Evolutionary conservation across 92 coral and sea anemone species (phyloP).

Genomic region (Anthopleura xanthogrammica): DNA sequence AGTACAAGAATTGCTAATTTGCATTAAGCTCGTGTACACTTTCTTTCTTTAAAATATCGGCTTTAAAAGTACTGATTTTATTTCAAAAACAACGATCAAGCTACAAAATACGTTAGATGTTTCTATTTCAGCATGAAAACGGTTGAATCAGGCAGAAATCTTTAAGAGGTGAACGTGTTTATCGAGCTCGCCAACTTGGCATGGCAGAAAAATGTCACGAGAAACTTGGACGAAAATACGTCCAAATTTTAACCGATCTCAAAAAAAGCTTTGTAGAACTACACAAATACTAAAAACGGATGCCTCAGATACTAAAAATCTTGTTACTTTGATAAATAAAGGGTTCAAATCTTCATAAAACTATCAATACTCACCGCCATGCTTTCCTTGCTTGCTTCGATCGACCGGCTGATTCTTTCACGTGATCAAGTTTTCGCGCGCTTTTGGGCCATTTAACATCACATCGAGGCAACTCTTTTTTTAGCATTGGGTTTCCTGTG

Average conservation of each 20-base stretch:
- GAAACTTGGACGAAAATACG: not conserved
- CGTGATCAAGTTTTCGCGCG: constrained; percentile 99
- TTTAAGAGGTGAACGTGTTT: not conserved
- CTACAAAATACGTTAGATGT: not conserved
- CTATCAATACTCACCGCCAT: constrained; percentile 82
- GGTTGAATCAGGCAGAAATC: not conserved
- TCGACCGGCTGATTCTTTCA: constrained; percentile 74
- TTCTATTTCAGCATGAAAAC: not conserved
- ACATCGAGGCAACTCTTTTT: constrained; percentile 42
- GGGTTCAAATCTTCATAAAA: not conserved
- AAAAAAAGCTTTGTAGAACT: not conserved
- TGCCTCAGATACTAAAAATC: not conserved
- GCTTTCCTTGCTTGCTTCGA: constrained; percentile 42
- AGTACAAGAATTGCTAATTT: not conserved
- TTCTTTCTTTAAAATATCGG: not conserved
- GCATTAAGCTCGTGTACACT: not conserved
- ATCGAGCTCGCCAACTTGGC: not conserved
- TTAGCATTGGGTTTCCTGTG: not conserved
- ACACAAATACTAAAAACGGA: not conserved
- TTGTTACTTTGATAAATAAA: not conserved
- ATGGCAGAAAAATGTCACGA: not conserved
- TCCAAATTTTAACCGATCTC: constrained; percentile 9
- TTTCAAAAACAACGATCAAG: not conserved
- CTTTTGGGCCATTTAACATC: constrained; percentile 41
- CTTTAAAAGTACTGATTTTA: not conserved